Base-by-base conservation (phyloP, 1,140 invertebrate species). In the Melitaea cinxia region DNA sequence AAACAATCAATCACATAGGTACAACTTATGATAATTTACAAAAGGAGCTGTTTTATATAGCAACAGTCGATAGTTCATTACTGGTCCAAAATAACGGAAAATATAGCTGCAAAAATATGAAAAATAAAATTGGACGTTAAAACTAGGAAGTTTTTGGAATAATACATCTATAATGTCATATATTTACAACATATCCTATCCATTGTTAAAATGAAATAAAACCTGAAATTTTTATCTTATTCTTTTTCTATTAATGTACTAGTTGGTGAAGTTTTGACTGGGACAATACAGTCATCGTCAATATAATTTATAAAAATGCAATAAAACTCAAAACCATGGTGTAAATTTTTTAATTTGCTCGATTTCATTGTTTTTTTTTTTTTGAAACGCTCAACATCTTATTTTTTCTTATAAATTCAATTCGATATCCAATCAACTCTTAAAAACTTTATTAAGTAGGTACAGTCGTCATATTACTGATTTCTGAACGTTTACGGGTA, bases 1-100 rank as follows among this genome's bases (percentile, higher is more conserved):
- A 75, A 47, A 79, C 74, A 19, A 33, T 83, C 15, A 65, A 59
- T 2, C 55, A 75, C 10, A 83, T 87, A 33, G 80, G 75, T 14
- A 65, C 54, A 7, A 75, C 78, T 6, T 87, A 85, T 33, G 78
- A 81, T 26, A 70, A 45, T 1, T 72, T 87, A 42, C 52, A 83
- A 12, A 66, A 65, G 61, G 61, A 70, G 52, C 37, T 71, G 19
- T 68, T 52, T 30, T 33, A 65, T 28, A 42, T 65, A 59, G 50
- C 42, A 23, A 17, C 59, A 50, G 35, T 35, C 1, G 37, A 57
- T 33, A 37, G 56, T 6, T 14, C 37, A 57, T 12, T 30, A 5
- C 1, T 12, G 4, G 4, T 21, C 9, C 17, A 21, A 19, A 45
- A 45, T 10, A 45, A 45, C 7, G 12, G 12, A 1, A 19, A 21